These are phyloP conservation scores for Vultur gryphus DNA, from an alignment of 2,797 vertebrate species.

Conservation along the genomic window DNA sequence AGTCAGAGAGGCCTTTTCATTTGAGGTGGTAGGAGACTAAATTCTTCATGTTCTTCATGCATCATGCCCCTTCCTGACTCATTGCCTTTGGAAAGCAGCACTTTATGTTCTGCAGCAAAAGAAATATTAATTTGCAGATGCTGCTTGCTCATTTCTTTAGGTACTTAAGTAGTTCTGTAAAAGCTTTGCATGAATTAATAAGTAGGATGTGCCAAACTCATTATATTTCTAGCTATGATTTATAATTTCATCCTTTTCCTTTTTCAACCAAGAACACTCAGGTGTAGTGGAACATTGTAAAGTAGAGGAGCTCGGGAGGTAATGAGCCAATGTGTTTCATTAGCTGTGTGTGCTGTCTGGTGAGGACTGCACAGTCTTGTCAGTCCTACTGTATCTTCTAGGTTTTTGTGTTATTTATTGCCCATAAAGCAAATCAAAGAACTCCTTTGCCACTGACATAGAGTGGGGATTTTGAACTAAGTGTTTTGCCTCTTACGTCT, in stretches of 20 bases:
- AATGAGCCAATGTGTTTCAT: background rate
- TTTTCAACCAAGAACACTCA: background rate
- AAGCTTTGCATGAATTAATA: background rate
- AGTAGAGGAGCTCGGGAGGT: background rate
- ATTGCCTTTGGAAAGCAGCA: slow-evolving; percentile 2
- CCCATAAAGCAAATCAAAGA: slow-evolving; percentile 15
- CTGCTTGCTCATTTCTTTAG: background rate
- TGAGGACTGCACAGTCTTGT: background rate
- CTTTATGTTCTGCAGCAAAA: background rate
- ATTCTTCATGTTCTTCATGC: background rate
- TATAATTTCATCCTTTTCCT: background rate
- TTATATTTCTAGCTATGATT: background rate
- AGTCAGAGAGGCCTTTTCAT: background rate
- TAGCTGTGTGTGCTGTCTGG: background rate
- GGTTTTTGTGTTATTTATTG: slow-evolving; percentile 13
- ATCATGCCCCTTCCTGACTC: background rate
- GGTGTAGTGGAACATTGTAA: background rate
- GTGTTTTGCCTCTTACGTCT: background rate
- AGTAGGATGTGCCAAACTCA: slow-evolving; percentile 2
- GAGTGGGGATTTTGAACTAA: background rate
- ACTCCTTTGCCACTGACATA: background rate
- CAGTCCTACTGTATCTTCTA: background rate
- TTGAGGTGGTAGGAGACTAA: background rate
- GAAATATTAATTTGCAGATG: background rate
- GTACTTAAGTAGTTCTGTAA: background rate